These are phyloP conservation scores for Panulirus ornatus DNA, from an alignment of 1,140 invertebrate genomes.

Conservation along the genomic window DNA sequence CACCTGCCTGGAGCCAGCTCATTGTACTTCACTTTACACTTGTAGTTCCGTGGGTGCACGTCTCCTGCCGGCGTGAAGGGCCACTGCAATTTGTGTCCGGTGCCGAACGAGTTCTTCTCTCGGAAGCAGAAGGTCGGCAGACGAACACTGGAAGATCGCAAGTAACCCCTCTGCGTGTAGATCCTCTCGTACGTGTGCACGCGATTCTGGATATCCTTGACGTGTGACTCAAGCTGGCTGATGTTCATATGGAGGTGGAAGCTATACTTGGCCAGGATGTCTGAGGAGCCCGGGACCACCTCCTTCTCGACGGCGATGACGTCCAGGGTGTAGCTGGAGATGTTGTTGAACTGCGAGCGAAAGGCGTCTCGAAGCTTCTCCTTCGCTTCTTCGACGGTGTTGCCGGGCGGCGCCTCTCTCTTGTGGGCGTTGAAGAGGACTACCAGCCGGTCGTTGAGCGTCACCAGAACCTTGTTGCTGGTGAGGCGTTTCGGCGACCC, in stretches of 20 bases:
- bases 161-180: neutral
- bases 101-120: neutral
- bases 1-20: constrained; percentile 43
- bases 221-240: neutral
- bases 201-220: too few relatives aligned
- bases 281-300: neutral
- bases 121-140: constrained; percentile 29
- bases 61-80: neutral
- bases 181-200: neutral
- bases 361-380: constrained; percentile 3
- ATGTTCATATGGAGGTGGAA: constrained; percentile 38
- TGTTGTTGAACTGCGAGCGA: neutral
- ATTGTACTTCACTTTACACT: constrained; percentile 28
- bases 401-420: neutral
- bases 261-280: constrained; percentile 5
- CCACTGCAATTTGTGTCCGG: constrained; percentile 9
- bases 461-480: constrained; percentile 56
- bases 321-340: constrained; percentile 16
- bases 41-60: constrained; percentile 23
- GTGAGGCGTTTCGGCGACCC: neutral
- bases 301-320: constrained; percentile 4
- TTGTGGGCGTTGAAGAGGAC: constrained; percentile 35
- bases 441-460: constrained; percentile 25
- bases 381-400: neutral
- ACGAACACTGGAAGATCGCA: constrained; percentile 11